phyloP scores from a whole-genome alignment of 2,797 vertebrate species.

The Acomys russatus region DNA sequence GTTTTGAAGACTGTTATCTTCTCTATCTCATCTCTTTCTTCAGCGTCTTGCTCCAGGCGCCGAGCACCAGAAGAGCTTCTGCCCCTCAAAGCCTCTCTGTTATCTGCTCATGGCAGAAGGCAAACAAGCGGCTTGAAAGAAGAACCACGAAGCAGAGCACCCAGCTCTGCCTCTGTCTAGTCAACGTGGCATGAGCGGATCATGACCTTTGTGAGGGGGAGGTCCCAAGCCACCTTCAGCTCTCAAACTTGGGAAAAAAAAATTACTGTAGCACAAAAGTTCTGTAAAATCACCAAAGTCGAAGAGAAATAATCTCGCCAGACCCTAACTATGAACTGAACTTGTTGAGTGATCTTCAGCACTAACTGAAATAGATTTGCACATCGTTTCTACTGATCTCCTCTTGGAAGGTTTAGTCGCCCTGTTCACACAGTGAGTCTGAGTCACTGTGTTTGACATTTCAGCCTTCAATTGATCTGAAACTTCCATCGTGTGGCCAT shows the following conservation, averaged over 20 bases:
- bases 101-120: neutral
- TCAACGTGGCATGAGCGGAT: neutral
- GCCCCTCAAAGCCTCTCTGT: neutral
- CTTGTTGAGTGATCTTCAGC: constrained; percentile 54
- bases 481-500: constrained; percentile 77
- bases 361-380: constrained; percentile 69
- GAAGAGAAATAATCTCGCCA: constrained; percentile 55
- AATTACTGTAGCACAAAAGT: neutral
- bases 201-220: constrained; percentile 13
- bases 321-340: neutral
- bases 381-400: constrained; percentile 73
- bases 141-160: neutral
- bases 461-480: constrained; percentile 74
- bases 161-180: neutral
- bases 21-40: neutral
- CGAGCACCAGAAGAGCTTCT: neutral
- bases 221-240: neutral
- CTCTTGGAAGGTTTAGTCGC: constrained; percentile 72
- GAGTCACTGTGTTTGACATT: constrained; percentile 81
- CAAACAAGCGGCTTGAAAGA: neutral
- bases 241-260: constrained; percentile 34
- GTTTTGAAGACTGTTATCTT: neutral
- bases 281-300: constrained; percentile 41
- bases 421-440: constrained; percentile 76
- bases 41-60: neutral